phyloP scores from a whole-genome alignment of 2,888 invertebrate species.

The Tachystola acroxantha region DNA sequence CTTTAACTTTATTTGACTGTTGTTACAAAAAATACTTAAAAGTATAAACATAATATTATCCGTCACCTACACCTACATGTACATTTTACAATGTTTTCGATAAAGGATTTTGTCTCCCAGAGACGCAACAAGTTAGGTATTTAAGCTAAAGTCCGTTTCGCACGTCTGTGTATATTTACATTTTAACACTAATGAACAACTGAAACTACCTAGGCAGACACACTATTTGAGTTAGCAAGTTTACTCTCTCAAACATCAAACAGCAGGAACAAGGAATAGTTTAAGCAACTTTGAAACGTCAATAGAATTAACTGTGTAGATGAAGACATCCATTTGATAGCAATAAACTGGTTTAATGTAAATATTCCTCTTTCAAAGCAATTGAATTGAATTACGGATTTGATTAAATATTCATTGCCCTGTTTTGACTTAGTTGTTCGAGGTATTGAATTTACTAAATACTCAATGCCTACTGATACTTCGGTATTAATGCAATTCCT shows the following conservation, averaged over 20 bases:
- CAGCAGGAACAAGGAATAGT: neutral
- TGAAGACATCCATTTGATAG: neutral
- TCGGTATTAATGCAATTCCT: no score
- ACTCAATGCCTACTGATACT: no score
- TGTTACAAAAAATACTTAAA: no score
- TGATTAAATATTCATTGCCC: neutral
- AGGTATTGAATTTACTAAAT: no score
- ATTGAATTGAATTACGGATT: neutral
- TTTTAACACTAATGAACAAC: neutral
- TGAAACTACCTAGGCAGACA: neutral
- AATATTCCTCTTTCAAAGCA: neutral
- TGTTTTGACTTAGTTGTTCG: neutral
- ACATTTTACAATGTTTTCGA: no score
- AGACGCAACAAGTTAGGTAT: no score
- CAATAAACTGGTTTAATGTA: neutral
- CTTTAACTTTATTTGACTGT: no score
- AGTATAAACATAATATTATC: no score
- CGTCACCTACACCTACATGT: no score
- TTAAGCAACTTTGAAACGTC: slow-evolving; percentile 1
- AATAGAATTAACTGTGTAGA: neutral
- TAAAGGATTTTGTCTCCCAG: no score
- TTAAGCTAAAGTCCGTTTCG: neutral
- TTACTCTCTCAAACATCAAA: slow-evolving; percentile 1
- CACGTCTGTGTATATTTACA: neutral
- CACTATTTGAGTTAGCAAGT: neutral